A percentile compares a stretch with the other conserved stretches of the same genome.
Conservation (phyloP, 2,888 invertebrate species). For the Dryomyza anilis region DNA sequence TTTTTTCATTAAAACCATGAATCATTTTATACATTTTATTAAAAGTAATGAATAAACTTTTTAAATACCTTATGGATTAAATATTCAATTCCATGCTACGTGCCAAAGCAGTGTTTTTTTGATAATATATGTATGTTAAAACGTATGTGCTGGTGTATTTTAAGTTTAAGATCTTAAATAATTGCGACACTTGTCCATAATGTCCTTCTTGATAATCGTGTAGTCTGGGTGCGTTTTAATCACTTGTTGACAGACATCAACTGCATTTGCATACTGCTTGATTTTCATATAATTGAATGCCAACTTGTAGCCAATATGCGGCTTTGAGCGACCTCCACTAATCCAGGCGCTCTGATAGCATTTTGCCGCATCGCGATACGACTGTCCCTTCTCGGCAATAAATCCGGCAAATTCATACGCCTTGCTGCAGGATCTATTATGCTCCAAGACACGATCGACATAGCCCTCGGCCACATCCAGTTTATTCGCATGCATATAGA, state of each 20-base stretch:
- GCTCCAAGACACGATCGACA: constrained; percentile 75
- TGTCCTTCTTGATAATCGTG: constrained; percentile 89
- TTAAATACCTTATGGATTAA: too few species aligned
- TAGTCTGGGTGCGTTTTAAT: constrained; percentile 83
- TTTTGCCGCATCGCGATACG: constrained; percentile 80
- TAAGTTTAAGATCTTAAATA: constrained; percentile 78
- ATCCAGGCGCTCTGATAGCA: constrained; percentile 87
- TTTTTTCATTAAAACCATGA: too few species aligned
- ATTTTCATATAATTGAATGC: constrained; percentile 91
- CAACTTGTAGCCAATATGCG: constrained; percentile 88
- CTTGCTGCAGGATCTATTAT: constrained; percentile 86
- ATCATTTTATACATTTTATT: too few species aligned
- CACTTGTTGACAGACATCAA: constrained; percentile 87
- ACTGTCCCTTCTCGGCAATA: constrained; percentile 90
- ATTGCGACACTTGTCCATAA: constrained; percentile 85
- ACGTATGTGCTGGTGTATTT: too few species aligned
- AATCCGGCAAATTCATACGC: constrained; percentile 86
- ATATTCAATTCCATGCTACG: too few species aligned
- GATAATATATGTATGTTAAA: too few species aligned
- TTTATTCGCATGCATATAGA: constrained; percentile 82
- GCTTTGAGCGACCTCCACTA: constrained; percentile 79
- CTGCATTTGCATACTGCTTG: constrained; percentile 87
- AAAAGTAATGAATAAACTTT: too few species aligned
- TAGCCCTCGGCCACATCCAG: constrained; percentile 85
- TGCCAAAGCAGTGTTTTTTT: too few species aligned